Evolutionary conservation across 2,888 invertebrate genomes (phyloP).

Genomic region (Boloria selene): DNA sequence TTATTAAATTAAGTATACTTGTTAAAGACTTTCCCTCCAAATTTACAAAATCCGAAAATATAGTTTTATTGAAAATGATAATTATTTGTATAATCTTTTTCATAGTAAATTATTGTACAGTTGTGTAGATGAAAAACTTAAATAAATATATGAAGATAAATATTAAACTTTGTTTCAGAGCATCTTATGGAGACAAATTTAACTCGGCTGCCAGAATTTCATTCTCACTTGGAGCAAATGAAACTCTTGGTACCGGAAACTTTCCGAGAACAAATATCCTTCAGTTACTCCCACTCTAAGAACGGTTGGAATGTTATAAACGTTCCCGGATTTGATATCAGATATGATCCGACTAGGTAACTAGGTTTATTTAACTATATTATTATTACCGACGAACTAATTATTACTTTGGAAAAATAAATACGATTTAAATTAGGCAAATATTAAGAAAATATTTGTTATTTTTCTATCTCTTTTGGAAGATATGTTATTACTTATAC

Average conservation of each 20-base stretch:
- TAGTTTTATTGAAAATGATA: too few species aligned
- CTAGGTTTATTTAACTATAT: constrained; percentile 36
- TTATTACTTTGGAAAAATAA: neutral
- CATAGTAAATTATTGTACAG: too few species aligned
- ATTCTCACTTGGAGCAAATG: constrained; percentile 97
- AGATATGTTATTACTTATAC: too few species aligned
- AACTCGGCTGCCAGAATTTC: constrained; percentile 94
- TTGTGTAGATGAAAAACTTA: neutral
- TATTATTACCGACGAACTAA: neutral
- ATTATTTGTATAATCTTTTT: too few species aligned
- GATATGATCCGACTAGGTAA: constrained; percentile 92
- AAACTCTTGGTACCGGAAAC: constrained; percentile 90
- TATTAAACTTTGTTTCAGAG: constrained; percentile 78
- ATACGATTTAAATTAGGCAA: neutral
- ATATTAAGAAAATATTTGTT: too few species aligned
- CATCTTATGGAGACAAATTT: constrained; percentile 92
- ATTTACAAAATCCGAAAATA: too few species aligned
- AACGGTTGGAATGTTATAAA: constrained; percentile 93
- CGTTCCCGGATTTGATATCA: constrained; percentile 91
- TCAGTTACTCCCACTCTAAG: constrained; percentile 90
- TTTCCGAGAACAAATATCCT: constrained; percentile 93
- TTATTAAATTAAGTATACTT: too few species aligned
- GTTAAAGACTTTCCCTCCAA: too few species aligned
- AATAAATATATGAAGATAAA: constrained; percentile 2
- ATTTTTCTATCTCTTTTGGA: too few species aligned